Conservation (phyloP, 2,888 invertebrate species). For the Drosophila siamana region DNA sequence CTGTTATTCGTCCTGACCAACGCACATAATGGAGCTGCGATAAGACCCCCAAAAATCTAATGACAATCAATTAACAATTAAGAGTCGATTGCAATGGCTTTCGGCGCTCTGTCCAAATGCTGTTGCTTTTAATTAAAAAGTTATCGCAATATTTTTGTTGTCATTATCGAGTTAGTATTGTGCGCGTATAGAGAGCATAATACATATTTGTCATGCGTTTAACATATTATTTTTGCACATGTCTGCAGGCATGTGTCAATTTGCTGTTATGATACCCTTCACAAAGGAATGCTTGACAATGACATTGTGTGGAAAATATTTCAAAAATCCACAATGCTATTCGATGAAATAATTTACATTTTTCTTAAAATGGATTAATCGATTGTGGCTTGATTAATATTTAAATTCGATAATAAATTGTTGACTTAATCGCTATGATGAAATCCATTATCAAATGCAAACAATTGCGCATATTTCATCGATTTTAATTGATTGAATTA, state of each 20-base stretch:
- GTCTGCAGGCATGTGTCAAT: constrained; percentile 42
- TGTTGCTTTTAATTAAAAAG: constrained; percentile 74
- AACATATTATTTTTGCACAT: constrained; percentile 33
- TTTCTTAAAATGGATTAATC: neutral
- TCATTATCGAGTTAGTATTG: constrained; percentile 27
- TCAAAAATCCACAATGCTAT: neutral
- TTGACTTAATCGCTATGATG: too few relatives aligned
- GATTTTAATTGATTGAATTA: too few relatives aligned
- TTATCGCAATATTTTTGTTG: constrained; percentile 66
- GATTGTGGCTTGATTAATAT: neutral
- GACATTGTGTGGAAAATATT: neutral
- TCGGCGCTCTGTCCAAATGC: constrained; percentile 29
- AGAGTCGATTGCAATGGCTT: constrained; percentile 23
- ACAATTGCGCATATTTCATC: too few relatives aligned
- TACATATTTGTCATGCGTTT: constrained; percentile 18
- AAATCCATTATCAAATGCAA: too few relatives aligned
- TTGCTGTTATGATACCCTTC: constrained; percentile 35
- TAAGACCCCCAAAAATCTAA: constrained; percentile 37
- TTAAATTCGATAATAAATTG: neutral
- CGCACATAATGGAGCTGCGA: constrained; percentile 19
- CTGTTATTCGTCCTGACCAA: too few relatives aligned
- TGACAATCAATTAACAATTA: constrained; percentile 33
- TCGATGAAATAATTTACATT: too few relatives aligned
- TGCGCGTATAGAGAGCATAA: constrained; percentile 3
- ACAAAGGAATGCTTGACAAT: too few relatives aligned